Base-by-base conservation (phyloP, 2,888 invertebrate species). In the Altica lythri region DNA sequence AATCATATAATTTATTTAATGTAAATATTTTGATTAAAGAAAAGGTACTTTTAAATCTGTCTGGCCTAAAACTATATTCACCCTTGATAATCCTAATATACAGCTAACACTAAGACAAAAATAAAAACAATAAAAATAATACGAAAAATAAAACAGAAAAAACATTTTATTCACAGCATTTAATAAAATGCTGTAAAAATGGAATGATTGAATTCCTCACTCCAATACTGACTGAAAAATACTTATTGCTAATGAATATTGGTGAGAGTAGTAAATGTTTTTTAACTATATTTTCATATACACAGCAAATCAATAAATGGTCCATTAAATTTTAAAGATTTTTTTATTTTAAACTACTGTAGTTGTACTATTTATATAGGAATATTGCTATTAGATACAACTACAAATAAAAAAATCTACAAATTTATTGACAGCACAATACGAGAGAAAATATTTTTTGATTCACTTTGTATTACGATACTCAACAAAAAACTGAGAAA, bases 161-260 rank as follows among this genome's bases (percentile, higher is more conserved):
- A 62, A 58, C 60, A 61, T 46, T 40, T 42, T 46, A 34, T 38
- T 49, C 40, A 42, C 60, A 54, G 55, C 52, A 54, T 53, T 52
- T 57, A 59, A 61, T 43, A 60, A 44, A 17, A 60, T 42, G 60
- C 57, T 45, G 61, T 60, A 54, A 44, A 55, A 65, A 70, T 74
- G 75, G 75, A 76, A 76, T 76, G 75, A 74, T 72, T 68, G 60
- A 71, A 71, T 72, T 72, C 68, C 68, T 75, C 75, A 75, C 75
- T 74, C 74, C 75, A 77, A 78, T 78, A 78, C 77, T 78, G 77
- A 77, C 76, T 75, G 73, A 75, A 70, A 72, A 76, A 77, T 77
- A 77, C 76, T 78, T 78, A 78, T 78, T 78, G 78, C 78, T 78
- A 76, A 71, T 72, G 77, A 78, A 77, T 76, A 73, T 73, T 74